Evolutionary conservation across 2,797 vertebrate genomes (phyloP), one percentile per base, ranked within the genome.

Genomic region (Schizothorax lantsangensis): DNA sequence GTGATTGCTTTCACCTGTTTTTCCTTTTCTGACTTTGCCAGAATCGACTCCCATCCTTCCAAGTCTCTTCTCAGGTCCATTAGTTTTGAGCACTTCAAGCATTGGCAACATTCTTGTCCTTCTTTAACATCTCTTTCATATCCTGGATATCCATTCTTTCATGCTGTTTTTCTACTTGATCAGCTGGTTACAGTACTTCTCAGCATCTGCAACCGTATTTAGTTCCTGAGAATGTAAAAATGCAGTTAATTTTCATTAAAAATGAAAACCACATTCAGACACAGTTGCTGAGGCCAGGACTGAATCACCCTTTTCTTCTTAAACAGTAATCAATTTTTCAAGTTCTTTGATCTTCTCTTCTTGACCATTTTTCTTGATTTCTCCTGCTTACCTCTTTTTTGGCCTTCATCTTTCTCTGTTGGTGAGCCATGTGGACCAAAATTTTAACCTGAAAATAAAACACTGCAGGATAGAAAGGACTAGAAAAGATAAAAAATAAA

Each of bases 11-110:
- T 82, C 85, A 95, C 94, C 90, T 95, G 95, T 88, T 95, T 97
- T 92, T 96, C 94, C 87, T 96, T 96, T 89, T 96, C 89, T 0
- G 71, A 95, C 94, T 95, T 96, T 83, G 92, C 92, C 91, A 96
- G 85, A 0, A 89, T 95, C 33, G 91, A 92, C 86, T 97, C 93
- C 75, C 95, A 88, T 23, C 93, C 93, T 88, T 97, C 94, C 71
- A 96, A 92, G 85, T 95, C 92, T 68, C 89, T 86, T 89, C 95
- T 96, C 73, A 95, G 92, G 38, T 96, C 89, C 0, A 75, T 94
- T 79, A 96, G 81, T 83, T 93, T 54, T 93, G 91, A 77, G 89
- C 74, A 0, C 92, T 93, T 30, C 91, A 91, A 0, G 90, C 91
- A 1, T 86, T 88, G 0, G 91, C 69, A 0, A 89, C 86, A 15